phyloP scores from a whole-genome alignment of 2,888 invertebrate genomes.

The Drosophila niveifrons region DNA sequence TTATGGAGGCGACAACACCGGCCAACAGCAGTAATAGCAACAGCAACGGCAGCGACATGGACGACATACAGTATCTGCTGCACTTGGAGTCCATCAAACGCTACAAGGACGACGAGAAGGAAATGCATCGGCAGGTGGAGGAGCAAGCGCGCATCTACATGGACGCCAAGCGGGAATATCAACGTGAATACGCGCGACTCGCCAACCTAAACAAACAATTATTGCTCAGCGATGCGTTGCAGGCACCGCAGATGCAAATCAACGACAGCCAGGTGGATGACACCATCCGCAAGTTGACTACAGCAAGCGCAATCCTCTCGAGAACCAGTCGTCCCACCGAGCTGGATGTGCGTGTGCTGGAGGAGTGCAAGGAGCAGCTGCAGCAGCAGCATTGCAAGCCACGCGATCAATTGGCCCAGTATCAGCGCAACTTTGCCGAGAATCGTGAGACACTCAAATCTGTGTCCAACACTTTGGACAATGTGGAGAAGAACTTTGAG shows the following conservation, averaged over 20 bases:
- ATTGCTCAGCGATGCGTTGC: slow-evolving; percentile 49
- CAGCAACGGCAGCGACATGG: slow-evolving; percentile 33
- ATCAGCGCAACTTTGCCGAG: slow-evolving; percentile 52
- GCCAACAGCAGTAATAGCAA: not conserved
- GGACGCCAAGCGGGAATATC: slow-evolving; percentile 73
- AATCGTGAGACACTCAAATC: slow-evolving; percentile 65
- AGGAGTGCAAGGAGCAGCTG: slow-evolving; percentile 35
- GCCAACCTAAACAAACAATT: slow-evolving; percentile 57
- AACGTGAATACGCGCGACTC: slow-evolving; percentile 58
- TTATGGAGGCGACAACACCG: slow-evolving; percentile 27
- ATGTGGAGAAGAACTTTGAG: slow-evolving; percentile 71
- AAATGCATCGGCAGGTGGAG: slow-evolving; percentile 74
- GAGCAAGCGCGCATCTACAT: slow-evolving; percentile 69
- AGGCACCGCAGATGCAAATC: slow-evolving; percentile 18
- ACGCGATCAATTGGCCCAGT: slow-evolving; percentile 31
- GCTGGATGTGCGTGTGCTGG: slow-evolving; percentile 51
- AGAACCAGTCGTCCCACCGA: slow-evolving; percentile 56
- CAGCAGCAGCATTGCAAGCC: slow-evolving; percentile 20
- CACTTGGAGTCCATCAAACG: slow-evolving; percentile 79
- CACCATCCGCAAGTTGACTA: slow-evolving; percentile 32
- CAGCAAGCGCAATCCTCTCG: slow-evolving; percentile 47
- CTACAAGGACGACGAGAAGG: slow-evolving; percentile 65
- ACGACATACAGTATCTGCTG: slow-evolving; percentile 76
- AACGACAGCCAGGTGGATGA: slow-evolving; percentile 31
- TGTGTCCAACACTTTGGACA: slow-evolving; percentile 60